Evolutionary conservation across 2,888 invertebrate genomes (phyloP).

Genomic region (Lamellibrachia columna): DNA sequence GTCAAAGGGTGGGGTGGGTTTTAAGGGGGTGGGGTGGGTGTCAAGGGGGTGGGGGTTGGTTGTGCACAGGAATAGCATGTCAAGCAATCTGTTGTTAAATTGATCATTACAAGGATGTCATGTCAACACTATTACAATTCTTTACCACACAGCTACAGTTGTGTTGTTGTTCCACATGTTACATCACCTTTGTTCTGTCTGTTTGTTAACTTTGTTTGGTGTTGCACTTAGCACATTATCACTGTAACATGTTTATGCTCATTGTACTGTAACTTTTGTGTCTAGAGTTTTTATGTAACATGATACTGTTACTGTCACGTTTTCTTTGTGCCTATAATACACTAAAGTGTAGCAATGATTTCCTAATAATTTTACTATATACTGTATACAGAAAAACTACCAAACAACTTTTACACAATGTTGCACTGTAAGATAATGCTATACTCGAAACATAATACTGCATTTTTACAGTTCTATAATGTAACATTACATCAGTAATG

Average conservation of each 20-base stretch:
- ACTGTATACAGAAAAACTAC: neutral
- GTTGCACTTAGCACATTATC: neutral
- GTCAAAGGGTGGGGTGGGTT: neutral
- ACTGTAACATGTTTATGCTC: neutral
- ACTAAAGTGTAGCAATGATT: neutral
- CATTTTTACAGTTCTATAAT: neutral
- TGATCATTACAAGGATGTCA: neutral
- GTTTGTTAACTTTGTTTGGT: neutral
- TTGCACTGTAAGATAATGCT: neutral
- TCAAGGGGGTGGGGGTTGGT: neutral
- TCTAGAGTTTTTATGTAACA: neutral
- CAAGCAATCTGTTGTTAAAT: neutral
- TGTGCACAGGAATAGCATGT: neutral
- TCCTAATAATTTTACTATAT: neutral
- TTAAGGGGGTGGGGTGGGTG: neutral
- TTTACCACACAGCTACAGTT: neutral
- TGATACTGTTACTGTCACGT: neutral
- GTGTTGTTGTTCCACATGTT: neutral
- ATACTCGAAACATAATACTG: neutral
- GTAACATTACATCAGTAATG: neutral
- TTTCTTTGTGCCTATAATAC: neutral
- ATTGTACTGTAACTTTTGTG: neutral
- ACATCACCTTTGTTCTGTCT: neutral
- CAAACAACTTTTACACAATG: neutral
- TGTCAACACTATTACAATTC: neutral